A percentile compares a stretch with the other conserved stretches of the same genome.
Evolutionary conservation across 1,140 invertebrate species (phyloP).

Genomic region (Plodia interpunctella): DNA sequence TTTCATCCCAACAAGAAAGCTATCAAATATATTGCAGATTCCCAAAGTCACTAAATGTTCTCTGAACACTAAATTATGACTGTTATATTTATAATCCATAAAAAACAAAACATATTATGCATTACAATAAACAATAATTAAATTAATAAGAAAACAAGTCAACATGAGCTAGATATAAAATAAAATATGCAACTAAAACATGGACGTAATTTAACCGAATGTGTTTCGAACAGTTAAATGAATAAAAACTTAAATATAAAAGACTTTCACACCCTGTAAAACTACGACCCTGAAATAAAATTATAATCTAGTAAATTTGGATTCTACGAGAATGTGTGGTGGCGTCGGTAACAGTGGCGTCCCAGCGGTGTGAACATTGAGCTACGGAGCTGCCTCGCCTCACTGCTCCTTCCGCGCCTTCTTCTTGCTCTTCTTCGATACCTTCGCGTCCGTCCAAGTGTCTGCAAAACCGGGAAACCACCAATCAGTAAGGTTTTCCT

Average conservation of each 20-base stretch:
- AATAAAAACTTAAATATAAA: conserved; percentile 51
- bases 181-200: conserved; percentile 75
- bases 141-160: conserved; percentile 67
- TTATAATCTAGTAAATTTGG: conserved; percentile 23
- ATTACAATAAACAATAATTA: conserved; percentile 59
- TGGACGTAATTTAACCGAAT: conserved; percentile 70
- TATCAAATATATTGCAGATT: conserved; percentile 74
- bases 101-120: conserved; percentile 68
- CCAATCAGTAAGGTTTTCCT: too few relatives aligned
- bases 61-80: conserved; percentile 46
- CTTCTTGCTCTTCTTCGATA: conserved; percentile 82
- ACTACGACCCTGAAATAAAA: conserved; percentile 42
- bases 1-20: conserved; percentile 11
- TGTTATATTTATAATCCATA: conserved; percentile 45
- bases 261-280: conserved; percentile 60
- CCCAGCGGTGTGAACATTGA: conserved; percentile 61
- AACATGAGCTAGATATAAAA: conserved; percentile 62
- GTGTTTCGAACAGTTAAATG: conserved; percentile 54
- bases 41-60: conserved; percentile 49
- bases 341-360: conserved; percentile 10
- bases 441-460: conserved; percentile 81
- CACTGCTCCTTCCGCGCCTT: conserved; percentile 82
- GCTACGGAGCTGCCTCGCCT: conserved; percentile 52
- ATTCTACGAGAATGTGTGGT: neutral
- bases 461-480: conserved; percentile 67